Evolutionary conservation across 53 echinoderm and acorn worm genomes (phyloP).

Genomic region (Actinopyga echinites): DNA sequence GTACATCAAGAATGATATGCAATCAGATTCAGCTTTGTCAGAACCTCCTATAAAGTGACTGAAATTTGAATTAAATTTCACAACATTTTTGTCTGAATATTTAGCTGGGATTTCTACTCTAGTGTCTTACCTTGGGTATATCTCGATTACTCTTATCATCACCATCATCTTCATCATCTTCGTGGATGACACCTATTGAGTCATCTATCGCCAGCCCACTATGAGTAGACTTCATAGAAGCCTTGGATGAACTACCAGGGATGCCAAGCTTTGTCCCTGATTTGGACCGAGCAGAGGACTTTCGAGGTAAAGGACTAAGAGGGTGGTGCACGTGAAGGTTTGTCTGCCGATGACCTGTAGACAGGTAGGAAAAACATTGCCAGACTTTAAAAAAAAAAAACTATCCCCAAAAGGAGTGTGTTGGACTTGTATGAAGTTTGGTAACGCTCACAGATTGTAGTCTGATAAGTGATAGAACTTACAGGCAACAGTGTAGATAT

Average conservation of each 20-base stretch:
- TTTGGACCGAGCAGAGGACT: background rate
- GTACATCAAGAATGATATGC: no score
- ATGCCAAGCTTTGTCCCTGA: background rate
- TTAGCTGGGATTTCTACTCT: no score
- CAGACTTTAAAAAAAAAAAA: background rate
- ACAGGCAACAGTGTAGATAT: no score
- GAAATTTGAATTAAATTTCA: no score
- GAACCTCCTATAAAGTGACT: background rate
- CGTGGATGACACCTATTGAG: background rate
- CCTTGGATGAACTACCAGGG: background rate
- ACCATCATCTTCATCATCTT: conserved; percentile 18
- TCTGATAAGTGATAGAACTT: no score
- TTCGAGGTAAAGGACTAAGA: conserved; percentile 37
- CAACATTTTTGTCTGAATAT: no score
- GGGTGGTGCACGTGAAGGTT: conserved; percentile 44
- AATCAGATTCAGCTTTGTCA: no score
- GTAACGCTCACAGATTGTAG: no score
- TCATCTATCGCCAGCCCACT: background rate
- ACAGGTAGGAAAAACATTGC: background rate
- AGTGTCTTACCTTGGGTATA: conserved; percentile 21
- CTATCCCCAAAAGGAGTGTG: no score
- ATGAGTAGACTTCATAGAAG: background rate
- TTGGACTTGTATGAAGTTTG: no score
- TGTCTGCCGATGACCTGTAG: conserved; percentile 36
- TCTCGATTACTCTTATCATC: conserved; percentile 17